These are phyloP conservation scores for Harpegnathos saltator DNA, from an alignment of 1,140 invertebrate species.

Conservation along the genomic window DNA sequence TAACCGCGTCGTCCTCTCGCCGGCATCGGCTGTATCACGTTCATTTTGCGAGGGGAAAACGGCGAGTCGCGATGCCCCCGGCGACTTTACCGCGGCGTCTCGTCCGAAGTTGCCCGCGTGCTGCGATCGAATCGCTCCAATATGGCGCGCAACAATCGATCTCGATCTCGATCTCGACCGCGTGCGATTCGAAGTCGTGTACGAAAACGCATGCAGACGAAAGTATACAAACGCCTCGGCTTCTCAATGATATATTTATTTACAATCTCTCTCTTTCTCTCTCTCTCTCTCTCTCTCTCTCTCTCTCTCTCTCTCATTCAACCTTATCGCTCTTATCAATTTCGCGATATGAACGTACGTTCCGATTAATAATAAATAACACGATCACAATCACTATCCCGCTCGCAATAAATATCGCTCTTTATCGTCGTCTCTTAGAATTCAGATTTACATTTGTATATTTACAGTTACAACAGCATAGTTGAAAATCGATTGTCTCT, in stretches of 20 bases:
- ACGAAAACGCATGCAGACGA: neutral
- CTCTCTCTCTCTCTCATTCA: no score
- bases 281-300: no score
- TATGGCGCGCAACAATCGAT: neutral
- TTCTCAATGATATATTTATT: conserved; percentile 76
- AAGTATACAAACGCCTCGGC: neutral
- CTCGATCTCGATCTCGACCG: neutral
- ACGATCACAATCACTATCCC: conserved; percentile 75
- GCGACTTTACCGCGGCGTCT: no score
- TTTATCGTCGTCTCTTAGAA: conserved; percentile 60
- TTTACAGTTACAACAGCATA: conserved; percentile 38
- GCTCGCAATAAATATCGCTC: conserved; percentile 78
- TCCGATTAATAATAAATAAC: conserved; percentile 78
- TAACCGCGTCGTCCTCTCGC: conserved; percentile 43
- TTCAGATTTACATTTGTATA: conserved; percentile 61
- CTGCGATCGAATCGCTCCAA: neutral
- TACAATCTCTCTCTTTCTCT: no score
- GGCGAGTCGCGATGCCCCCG: neutral
- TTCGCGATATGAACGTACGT: conserved; percentile 33
- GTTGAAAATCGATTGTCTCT: conserved; percentile 56
- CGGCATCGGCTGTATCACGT: conserved; percentile 53
- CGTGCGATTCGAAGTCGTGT: no score
- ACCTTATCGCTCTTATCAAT: conserved; percentile 19
- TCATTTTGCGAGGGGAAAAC: conserved; percentile 48
- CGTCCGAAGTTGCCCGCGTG: no score